Base-by-base conservation (phyloP, 2,113 vertebrate genomes). In the Anhinga rufa region DNA sequence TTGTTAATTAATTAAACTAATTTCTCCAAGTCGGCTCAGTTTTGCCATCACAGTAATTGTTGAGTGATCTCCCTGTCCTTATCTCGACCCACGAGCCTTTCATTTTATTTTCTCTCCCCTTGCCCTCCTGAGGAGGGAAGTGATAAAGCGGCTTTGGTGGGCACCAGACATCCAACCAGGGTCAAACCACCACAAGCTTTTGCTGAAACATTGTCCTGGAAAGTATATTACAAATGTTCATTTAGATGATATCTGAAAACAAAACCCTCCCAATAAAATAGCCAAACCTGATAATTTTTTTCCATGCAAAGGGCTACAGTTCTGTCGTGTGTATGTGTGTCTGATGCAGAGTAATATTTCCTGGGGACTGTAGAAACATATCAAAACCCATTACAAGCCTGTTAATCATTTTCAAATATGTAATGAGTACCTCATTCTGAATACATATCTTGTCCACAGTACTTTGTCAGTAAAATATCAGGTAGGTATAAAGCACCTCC, bases 211-310 rank as follows among this genome's bases (percentile, higher is more conserved):
- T 17, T 21, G 25, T 42, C 61, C 80, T 61, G 71, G 40, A 28
- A 69, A 80, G 21, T 0, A 0, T 17, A 19, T 29, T 57, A 19
- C 2, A 34, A 29, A 32, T 22, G 8, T 79, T 82, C 6, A 0
- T 16, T 65, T 48, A 62, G 54, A 42, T 13, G 22, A 17, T 12
- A 40, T 1, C 58, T 40, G 52, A 19, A 54, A 66, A 48, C 22
- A 90, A 55, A 71, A 2, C 16, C 24, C 48, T 68, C n/a, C 19
- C 12, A 31, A 38, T 34, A 40, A 76, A 57, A 44, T 3, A 57
- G 29, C 16, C 26, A 34, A 36, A 79, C 2, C 15, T 8, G 32
- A 13, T 46, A 19, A 17, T 25, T 69, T 54, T 54, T 60, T 42
- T 16, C 25, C 17, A 12, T 15, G 19, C 16, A 71, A 70, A 58